Percentiles rank a stretch among this genome's conserved stretches.
These are phyloP conservation scores for Corella eumyota DNA, from an alignment of 23 tunicate genomes.

Conservation along the genomic window DNA sequence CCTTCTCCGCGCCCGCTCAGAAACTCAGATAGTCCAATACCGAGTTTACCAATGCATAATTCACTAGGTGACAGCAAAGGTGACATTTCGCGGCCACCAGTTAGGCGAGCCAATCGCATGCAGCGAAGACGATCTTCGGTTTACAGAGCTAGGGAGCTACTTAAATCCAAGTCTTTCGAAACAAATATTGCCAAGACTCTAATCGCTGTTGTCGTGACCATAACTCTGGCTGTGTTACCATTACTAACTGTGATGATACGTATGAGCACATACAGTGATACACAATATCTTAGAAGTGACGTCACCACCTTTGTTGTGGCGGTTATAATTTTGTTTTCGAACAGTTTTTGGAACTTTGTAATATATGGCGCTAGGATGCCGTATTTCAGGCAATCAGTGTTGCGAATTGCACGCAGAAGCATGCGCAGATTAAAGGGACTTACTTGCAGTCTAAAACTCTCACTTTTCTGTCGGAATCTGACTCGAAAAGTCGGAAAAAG, in stretches of 20 bases:
- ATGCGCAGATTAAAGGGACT: slow-evolving; percentile 4
- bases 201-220: slow-evolving; percentile 50
- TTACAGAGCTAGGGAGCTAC: slow-evolving; percentile 47
- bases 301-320: slow-evolving; percentile 28
- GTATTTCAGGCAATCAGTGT: slow-evolving; percentile 38
- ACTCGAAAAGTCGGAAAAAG: slow-evolving; percentile 5
- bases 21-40: background rate
- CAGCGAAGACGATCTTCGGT: slow-evolving; percentile 50
- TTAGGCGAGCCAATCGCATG: slow-evolving; percentile 1
- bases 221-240: slow-evolving; percentile 49
- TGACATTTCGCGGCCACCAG: slow-evolving; percentile 18
- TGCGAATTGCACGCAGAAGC: slow-evolving; percentile 8
- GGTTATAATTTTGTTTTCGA: slow-evolving; percentile 34
- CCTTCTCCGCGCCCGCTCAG: background rate
- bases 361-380: slow-evolving; percentile 91
- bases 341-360: slow-evolving; percentile 64
- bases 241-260: slow-evolving; percentile 10
- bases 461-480: background rate
- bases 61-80: slow-evolving; percentile 9
- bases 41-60: background rate
- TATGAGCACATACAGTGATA: background rate
- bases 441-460: slow-evolving; percentile 3
- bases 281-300: slow-evolving; percentile 12
- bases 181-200: slow-evolving; percentile 78
- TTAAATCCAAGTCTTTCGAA: slow-evolving; percentile 50